Evolutionary conservation across 2,797 vertebrate genomes (phyloP), one percentile per base, ranked within the genome.

Genomic region (Rhinatrema bivittatum): DNA sequence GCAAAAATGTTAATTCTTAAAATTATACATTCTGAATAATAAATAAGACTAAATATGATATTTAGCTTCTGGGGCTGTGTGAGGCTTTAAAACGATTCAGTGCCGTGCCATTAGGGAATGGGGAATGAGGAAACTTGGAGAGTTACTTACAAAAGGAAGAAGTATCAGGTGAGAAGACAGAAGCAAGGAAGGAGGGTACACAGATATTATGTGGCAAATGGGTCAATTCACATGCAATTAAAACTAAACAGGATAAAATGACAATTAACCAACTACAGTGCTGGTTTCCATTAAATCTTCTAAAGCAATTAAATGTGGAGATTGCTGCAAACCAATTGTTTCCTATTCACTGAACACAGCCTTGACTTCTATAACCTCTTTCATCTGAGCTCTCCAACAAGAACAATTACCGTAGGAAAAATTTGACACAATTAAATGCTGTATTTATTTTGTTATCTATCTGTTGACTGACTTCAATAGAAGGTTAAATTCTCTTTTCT

Each of bases 1-100:
- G 41, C 33, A 30, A 43, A 58, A 38, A 50, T 12, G 18, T 59
- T 62, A 64, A 59, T 59, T 46, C 25, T 53, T 63, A 41, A 64
- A 64, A 44, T 62, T 53, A 52, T 24, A 46, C 20, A 36, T 48
- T 25, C 33, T 35, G 27, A 37, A 12, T 36, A 28, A 36, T 39
- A 43, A 56, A 42, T 51, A 55, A 40, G 16, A 24, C 49, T 56
- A 39, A 54, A 42, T 28, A 33, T 36, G 10, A 22, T 42, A 18
- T 36, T 26, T 39, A 21, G 5, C 17, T 58, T 42, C 11, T 18
- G 8, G 25, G 20, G 5, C 9, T 46, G 27, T 54, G 15, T 50
- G 62, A 56, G 54, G 52, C 30, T 39, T 47, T 34, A 46, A 31
- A 8, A 45, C 46, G 57, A 59, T 17, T 30, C 45, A 41, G 16